phyloP scores from a whole-genome alignment of 2,888 invertebrate genomes.

The Patella ulyssiponensis region DNA sequence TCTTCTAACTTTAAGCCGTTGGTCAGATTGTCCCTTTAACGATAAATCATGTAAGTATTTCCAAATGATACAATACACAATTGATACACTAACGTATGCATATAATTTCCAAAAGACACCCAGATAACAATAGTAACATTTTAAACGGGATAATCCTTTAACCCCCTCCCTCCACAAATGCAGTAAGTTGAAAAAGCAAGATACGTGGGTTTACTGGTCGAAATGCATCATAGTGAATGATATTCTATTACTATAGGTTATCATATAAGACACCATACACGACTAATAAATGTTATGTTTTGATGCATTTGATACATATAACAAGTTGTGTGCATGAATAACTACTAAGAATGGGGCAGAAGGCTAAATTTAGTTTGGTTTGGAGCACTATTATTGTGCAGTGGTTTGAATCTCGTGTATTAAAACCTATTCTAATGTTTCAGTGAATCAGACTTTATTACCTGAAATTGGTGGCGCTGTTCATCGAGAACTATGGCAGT shows the following conservation, averaged over 20 bases:
- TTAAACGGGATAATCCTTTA: too few relatives aligned
- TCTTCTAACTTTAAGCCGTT: slow-evolving; percentile 56
- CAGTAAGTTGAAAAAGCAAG: too few relatives aligned
- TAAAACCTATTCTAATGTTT: slow-evolving; percentile 14
- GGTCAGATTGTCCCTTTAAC: slow-evolving; percentile 50
- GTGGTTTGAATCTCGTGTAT: background rate
- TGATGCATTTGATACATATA: too few relatives aligned
- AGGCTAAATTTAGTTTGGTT: background rate
- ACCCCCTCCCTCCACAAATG: too few relatives aligned
- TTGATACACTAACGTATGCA: too few relatives aligned
- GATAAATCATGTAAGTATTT: background rate
- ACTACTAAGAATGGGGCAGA: background rate
- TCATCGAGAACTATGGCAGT: slow-evolving; percentile 66
- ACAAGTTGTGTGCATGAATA: background rate
- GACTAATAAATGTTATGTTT: too few relatives aligned
- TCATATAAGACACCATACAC: too few relatives aligned
- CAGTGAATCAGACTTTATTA: slow-evolving; percentile 33
- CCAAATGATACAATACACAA: background rate
- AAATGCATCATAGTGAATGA: too few relatives aligned
- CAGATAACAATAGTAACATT: too few relatives aligned
- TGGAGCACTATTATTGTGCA: background rate
- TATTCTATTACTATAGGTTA: too few relatives aligned
- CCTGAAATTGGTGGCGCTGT: slow-evolving; percentile 54
- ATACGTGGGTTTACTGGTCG: too few relatives aligned
- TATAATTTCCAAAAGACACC: too few relatives aligned